A percentile compares a stretch with the other conserved stretches of the same genome.
Conservation (phyloP, 2,113 vertebrate genomes). For the Bubo blakistoni region DNA sequence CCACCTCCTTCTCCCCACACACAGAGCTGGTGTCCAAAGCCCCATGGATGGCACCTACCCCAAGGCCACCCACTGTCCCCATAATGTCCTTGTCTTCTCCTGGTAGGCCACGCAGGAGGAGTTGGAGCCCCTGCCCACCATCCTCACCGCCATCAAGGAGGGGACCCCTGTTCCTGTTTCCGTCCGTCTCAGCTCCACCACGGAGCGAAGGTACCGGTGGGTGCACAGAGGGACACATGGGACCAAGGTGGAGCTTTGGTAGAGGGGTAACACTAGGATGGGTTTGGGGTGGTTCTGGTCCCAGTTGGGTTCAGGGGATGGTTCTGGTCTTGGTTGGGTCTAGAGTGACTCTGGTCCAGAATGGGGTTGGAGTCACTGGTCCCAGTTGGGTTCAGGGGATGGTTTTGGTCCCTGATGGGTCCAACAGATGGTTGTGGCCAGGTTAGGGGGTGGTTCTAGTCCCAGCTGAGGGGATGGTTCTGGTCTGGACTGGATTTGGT, state of each 20-base stretch:
- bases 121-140: conserved; percentile 87
- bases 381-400: not conserved
- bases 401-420: not conserved
- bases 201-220: not conserved
- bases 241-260: not conserved
- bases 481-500: not conserved
- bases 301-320: not conserved
- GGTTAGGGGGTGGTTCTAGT: not conserved
- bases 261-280: not conserved
- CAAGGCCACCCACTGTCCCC: not conserved
- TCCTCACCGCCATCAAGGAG: conserved; percentile 85
- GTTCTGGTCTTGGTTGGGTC: not conserved
- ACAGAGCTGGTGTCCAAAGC: not conserved
- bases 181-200: conserved; percentile 32
- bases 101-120: conserved; percentile 79
- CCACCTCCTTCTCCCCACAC: not conserved
- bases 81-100: not conserved
- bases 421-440: not conserved
- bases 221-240: not conserved
- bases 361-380: not conserved
- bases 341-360: not conserved
- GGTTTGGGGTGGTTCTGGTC: not conserved
- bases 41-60: not conserved
- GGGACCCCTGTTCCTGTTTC: conserved; percentile 74
- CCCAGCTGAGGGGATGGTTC: not conserved